Conservation (phyloP, 2,797 vertebrate species). For the Brachymystax lenok region DNA sequence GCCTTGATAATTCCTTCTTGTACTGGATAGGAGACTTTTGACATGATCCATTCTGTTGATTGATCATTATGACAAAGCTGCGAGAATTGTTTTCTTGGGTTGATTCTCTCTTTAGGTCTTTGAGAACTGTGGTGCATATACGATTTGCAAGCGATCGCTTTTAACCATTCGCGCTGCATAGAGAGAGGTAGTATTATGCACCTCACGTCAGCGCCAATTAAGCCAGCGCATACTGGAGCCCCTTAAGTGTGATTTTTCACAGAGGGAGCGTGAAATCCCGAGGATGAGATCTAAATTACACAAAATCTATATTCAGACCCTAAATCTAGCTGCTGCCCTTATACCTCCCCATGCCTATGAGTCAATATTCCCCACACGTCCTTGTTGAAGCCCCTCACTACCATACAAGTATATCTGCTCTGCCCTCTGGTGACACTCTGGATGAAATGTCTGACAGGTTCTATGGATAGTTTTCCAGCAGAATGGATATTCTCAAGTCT, state of each 20-base stretch:
- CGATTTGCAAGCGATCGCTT: slow-evolving; percentile 2
- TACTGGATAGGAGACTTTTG: slow-evolving; percentile 14
- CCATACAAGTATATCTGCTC: neutral
- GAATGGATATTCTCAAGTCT: neutral
- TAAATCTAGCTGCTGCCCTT: slow-evolving; percentile 26
- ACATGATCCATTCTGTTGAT: slow-evolving; percentile 38
- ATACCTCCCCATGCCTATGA: slow-evolving; percentile 24
- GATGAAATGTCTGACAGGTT: neutral
- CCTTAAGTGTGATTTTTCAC: slow-evolving; percentile 78
- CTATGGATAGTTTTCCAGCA: neutral
- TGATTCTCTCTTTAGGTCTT: neutral
- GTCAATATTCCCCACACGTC: slow-evolving; percentile 17
- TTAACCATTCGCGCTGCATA: slow-evolving; percentile 55
- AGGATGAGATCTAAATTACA: slow-evolving; percentile 69
- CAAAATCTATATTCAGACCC: slow-evolving; percentile 61
- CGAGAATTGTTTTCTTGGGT: slow-evolving; percentile 44
- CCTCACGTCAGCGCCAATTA: slow-evolving; percentile 73
- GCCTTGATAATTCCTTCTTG: slow-evolving; percentile 26
- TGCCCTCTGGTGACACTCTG: neutral
- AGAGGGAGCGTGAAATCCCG: slow-evolving; percentile 74
- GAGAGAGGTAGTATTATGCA: slow-evolving; percentile 53
- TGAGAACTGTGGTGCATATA: neutral
- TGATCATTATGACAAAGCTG: slow-evolving; percentile 43
- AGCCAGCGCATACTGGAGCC: slow-evolving; percentile 63
- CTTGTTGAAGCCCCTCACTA: slow-evolving; percentile 22